Evolutionary conservation across 2,888 invertebrate genomes (phyloP).

Genomic region (Endotricha flammealis): DNA sequence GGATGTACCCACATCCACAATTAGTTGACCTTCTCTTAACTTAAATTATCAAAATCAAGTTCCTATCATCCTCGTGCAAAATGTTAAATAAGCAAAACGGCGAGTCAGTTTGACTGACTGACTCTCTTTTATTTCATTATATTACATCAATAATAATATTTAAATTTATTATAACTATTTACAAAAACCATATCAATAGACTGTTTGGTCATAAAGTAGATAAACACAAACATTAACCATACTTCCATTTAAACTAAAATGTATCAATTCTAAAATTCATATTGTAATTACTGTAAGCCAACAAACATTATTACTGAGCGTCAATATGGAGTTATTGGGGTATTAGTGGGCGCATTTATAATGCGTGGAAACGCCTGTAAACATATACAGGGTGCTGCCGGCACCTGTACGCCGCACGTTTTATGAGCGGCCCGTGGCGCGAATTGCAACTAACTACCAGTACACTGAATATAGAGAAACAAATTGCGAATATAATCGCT

Average conservation of each 20-base stretch:
- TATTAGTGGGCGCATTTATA: constrained; percentile 27
- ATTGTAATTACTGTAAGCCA: background rate
- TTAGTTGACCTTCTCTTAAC: no score
- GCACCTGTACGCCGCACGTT: constrained; percentile 54
- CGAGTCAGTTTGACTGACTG: no score
- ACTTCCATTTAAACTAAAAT: background rate
- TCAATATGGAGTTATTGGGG: constrained; percentile 1
- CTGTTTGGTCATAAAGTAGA: no score
- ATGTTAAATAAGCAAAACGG: no score
- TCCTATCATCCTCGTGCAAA: no score
- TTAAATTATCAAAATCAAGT: no score
- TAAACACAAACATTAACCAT: no score
- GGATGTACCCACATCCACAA: no score
- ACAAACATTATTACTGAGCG: background rate
- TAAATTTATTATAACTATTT: no score
- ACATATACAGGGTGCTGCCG: constrained; percentile 23
- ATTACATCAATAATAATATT: no score
- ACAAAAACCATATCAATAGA: no score
- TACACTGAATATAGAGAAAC: constrained; percentile 25
- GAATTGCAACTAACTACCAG: constrained; percentile 62
- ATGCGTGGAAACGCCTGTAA: constrained; percentile 24
- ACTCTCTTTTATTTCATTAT: no score
- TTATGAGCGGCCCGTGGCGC: constrained; percentile 59
- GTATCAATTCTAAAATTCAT: constrained; percentile 1
- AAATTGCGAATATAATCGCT: background rate